Base-by-base conservation (phyloP, 1,140 invertebrate genomes). In the Tribolium madens region DNA sequence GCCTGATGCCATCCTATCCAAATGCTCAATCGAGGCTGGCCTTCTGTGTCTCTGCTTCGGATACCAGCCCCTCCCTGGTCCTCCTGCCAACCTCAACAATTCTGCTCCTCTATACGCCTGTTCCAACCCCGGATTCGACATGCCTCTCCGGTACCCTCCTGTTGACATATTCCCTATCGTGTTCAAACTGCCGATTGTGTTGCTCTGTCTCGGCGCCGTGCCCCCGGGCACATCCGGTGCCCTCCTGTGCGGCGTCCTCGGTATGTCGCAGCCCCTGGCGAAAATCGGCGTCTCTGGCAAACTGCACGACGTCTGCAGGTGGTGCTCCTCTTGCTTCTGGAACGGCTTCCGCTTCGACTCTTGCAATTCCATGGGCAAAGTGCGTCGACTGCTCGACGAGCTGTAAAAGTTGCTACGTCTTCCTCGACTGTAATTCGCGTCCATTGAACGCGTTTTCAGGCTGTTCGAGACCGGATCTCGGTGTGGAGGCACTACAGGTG, bases 231-330 rank as follows among this genome's bases (percentile, higher is more conserved):
- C 81, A 68, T 90, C 90, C 1, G 89, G 89, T 73, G 89, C 89
- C 78, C 88, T 87, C 71, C 88, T 84, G 78, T 93, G 92, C 3
- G 93, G 92, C 6, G 93, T 93, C 75, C 93, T 88, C 0, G 93
- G 92, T 70, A 93, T 92, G 84, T 94, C 93, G 86, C 92, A 93
- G 76, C 93, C 93, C 78, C 93, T 88, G 7, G 93, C 92, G 85
- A 95, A 95, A 26, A 95, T 93, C 2, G 94, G 93, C 6, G 94
- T 95, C 87, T 95, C 94, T 3, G 93, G 94, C 48, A 95, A 86
- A 80, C 93, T 94, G 80, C 93, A 94, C 1, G 93, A 94, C 0
- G 93, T 94, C 84, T 94, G 93, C 85, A 94, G 88, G 21, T 92
- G 89, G 70, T 86, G 85, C 76, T 87, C 87, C 77, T 88, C 87